Conservation (phyloP, 2,113 vertebrate species). For the Mixornis gularis region DNA sequence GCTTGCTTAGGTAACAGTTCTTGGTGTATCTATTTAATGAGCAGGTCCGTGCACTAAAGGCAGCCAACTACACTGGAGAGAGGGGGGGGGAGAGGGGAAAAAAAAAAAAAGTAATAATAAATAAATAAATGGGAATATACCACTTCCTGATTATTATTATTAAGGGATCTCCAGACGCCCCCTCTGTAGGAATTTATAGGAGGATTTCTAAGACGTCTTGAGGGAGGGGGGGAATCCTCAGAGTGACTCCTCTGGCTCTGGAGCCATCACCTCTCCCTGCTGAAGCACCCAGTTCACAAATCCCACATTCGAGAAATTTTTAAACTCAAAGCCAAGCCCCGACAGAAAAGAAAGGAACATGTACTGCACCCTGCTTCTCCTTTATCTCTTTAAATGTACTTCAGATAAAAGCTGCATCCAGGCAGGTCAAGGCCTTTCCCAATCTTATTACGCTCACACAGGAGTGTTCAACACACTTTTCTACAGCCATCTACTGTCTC, state of each 20-base stretch:
- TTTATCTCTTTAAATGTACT: conserved; percentile 84
- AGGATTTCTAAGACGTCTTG: conserved; percentile 25
- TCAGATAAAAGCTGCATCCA: conserved; percentile 81
- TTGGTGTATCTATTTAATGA: conserved; percentile 81
- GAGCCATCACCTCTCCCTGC: conserved; percentile 43
- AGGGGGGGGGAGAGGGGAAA: background rate
- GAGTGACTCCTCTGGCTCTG: conserved; percentile 43
- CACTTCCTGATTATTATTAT: conserved; percentile 35
- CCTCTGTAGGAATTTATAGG: conserved; percentile 54
- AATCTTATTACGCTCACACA: conserved; percentile 66
- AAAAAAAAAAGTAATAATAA: conserved; percentile 15
- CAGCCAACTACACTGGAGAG: conserved; percentile 70
- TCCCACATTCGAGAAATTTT: conserved; percentile 23
- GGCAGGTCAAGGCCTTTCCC: conserved; percentile 79
- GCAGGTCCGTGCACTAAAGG: conserved; percentile 75
- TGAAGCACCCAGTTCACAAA: conserved; percentile 36
- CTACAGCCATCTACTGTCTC: conserved; percentile 87
- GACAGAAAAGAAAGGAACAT: conserved; percentile 64
- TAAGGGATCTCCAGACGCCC: conserved; percentile 47
- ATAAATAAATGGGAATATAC: conserved; percentile 46
- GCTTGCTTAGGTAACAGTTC: conserved; percentile 82
- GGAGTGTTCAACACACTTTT: conserved; percentile 71
- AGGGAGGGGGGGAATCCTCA: background rate
- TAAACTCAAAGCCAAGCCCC: conserved; percentile 68
- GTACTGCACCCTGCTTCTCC: conserved; percentile 67